phyloP scores from a whole-genome alignment of 2,797 vertebrate species.

The Leptoclinus maculatus region DNA sequence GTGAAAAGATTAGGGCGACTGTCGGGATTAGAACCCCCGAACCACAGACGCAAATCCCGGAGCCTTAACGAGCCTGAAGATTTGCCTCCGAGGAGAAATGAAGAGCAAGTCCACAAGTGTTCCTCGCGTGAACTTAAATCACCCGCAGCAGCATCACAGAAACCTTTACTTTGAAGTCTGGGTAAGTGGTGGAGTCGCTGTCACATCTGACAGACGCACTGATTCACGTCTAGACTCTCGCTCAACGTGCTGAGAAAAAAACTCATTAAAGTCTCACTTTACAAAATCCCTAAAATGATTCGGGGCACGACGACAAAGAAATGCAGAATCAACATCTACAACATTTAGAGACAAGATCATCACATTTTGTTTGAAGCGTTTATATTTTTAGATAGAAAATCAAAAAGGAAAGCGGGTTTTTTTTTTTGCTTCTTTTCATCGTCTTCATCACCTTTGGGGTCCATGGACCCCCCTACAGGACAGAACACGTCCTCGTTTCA shows the following conservation, averaged over 20 bases:
- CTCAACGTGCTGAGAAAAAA: neutral
- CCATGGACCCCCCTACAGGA: neutral
- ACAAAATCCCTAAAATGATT: constrained; percentile 1
- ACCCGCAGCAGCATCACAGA: constrained; percentile 25
- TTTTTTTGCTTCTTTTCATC: neutral
- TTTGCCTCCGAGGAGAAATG: constrained; percentile 39
- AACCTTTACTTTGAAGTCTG: constrained; percentile 47
- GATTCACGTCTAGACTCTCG: constrained; percentile 17
- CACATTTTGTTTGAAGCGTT: neutral
- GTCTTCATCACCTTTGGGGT: too few relatives aligned
- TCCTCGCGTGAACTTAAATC: constrained; percentile 45
- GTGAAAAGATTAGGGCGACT: constrained; percentile 56
- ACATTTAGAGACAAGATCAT: neutral
- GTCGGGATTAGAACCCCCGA: constrained; percentile 46
- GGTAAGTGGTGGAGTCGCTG: constrained; percentile 21
- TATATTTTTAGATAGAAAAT: neutral
- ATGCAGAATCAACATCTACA: neutral
- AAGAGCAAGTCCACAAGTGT: neutral
- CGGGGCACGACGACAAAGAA: constrained; percentile 6
- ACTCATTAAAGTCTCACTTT: constrained; percentile 22
- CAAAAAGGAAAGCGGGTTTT: neutral
- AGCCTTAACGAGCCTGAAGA: constrained; percentile 46
- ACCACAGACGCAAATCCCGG: constrained; percentile 55
- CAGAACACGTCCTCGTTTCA: neutral
- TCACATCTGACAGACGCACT: constrained; percentile 18